A percentile compares a stretch with the other conserved stretches of the same genome.
Conservation (phyloP, 2,113 vertebrate species). For the Abramis brama region DNA sequence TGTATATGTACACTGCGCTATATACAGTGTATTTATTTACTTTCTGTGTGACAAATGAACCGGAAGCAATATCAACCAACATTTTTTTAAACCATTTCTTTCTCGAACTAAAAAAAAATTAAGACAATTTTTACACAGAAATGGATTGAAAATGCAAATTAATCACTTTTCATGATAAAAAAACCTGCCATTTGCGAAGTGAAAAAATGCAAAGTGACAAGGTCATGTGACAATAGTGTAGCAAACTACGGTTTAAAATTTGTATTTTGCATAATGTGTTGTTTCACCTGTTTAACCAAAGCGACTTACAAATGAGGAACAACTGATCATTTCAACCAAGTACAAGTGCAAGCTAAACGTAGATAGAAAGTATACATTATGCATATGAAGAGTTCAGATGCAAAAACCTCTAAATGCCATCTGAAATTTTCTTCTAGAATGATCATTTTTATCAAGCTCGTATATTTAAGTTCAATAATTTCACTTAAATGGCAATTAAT, state of each 20-base stretch:
- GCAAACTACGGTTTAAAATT: neutral
- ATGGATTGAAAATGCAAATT: no score
- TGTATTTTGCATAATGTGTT: neutral
- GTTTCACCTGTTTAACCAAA: slow-evolving; percentile 20
- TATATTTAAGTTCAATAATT: no score
- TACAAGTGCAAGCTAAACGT: neutral
- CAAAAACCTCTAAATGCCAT: no score
- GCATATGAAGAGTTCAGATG: no score
- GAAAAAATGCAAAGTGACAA: neutral
- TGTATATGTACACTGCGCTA: no score
- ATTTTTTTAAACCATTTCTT: neutral
- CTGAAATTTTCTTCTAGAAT: no score
- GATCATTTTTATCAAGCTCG: no score
- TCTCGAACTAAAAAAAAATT: neutral
- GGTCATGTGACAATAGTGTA: neutral
- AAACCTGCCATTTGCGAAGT: no score
- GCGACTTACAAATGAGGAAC: neutral
- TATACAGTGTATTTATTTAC: no score
- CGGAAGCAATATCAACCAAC: neutral
- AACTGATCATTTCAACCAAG: neutral
- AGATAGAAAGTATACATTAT: neutral
- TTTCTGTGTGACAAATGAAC: neutral
- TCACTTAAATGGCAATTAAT: no score
- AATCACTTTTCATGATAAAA: no score
- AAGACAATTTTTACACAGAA: neutral